Conservation (phyloP, 2,797 vertebrate genomes). For the Platalea minor region DNA sequence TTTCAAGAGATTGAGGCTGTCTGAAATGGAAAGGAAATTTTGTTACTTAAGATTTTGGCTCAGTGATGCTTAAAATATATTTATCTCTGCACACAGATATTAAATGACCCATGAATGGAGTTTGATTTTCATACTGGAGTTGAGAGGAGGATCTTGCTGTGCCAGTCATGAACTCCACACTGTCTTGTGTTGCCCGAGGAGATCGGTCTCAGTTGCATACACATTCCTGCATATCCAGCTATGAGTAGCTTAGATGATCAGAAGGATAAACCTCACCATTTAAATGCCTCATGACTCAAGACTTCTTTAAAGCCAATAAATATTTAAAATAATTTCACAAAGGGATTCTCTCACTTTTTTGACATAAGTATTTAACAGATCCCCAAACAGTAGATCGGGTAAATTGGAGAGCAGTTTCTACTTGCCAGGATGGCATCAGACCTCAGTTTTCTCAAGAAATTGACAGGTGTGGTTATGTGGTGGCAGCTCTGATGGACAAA, state of each 20-base stretch:
- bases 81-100: constrained; percentile 55
- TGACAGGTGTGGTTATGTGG: not conserved
- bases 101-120: constrained; percentile 34
- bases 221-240: not conserved
- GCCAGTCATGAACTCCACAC: not conserved
- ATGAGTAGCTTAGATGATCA: not conserved
- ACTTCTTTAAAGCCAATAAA: not conserved
- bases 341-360: not conserved
- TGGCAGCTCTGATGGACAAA: not conserved
- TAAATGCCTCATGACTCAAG: not conserved
- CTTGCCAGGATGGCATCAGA: not conserved
- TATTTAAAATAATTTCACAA: not conserved
- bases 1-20: constrained; percentile 18
- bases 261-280: not conserved
- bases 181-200: not conserved
- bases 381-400: not conserved
- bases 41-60: constrained; percentile 29
- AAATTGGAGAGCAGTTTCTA: not conserved
- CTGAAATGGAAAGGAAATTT: constrained; percentile 20
- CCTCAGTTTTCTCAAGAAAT: not conserved
- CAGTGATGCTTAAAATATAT: constrained; percentile 49
- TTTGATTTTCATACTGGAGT: not conserved
- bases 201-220: not conserved
- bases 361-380: constrained; percentile 6
- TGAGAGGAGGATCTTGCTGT: not conserved